Evolutionary conservation across 2,113 vertebrate genomes (phyloP).

Genomic region (Oreochromis niloticus): DNA sequence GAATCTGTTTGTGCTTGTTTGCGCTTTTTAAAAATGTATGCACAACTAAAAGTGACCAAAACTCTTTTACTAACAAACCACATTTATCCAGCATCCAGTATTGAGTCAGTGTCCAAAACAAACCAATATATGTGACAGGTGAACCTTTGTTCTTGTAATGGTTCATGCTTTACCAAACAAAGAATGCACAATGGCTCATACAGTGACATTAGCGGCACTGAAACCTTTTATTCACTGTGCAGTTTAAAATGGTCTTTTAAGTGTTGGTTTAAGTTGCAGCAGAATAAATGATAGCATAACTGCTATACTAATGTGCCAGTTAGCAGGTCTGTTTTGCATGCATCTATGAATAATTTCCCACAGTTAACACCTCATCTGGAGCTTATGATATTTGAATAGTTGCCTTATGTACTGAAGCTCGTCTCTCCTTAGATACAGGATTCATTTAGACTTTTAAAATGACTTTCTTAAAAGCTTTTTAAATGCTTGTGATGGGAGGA

Average conservation of each 20-base stretch:
- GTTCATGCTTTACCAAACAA: neutral
- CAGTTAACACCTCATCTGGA: neutral
- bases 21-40: neutral
- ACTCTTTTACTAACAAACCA: neutral
- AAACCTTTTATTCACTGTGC: neutral
- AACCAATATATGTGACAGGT: neutral
- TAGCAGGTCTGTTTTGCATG: neutral
- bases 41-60: neutral
- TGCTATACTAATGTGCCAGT: neutral
- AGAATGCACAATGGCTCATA: neutral
- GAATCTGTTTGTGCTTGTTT: neutral
- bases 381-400: neutral
- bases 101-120: neutral
- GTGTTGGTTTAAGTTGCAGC: neutral
- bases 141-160: neutral
- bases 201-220: neutral
- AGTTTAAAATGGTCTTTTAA: neutral
- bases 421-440: neutral
- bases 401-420: neutral
- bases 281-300: neutral
- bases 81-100: neutral
- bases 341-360: neutral
- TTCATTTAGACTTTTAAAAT: neutral
- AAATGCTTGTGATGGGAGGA: constrained; percentile 16
- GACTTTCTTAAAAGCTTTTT: neutral